Conservation (phyloP, 2,113 vertebrate genomes). For the Saccopteryx leptura region DNA sequence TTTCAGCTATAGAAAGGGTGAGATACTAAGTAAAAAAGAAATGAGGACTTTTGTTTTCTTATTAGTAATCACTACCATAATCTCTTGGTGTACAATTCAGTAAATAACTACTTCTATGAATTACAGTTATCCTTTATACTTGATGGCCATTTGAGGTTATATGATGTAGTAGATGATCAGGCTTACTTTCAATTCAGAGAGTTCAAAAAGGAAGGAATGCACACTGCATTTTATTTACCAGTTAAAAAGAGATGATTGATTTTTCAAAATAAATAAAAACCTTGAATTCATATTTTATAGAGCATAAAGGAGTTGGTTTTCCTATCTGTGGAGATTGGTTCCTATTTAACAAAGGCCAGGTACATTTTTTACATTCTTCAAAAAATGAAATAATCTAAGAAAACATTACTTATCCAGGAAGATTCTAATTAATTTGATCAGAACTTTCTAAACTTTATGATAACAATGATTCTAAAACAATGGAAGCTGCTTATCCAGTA, state of each 20-base stretch:
- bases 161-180: background rate
- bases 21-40: background rate
- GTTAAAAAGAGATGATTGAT: background rate
- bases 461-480: conserved; percentile 23
- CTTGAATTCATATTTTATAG: background rate
- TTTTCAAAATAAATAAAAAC: conserved; percentile 31
- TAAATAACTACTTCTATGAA: background rate
- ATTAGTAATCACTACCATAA: background rate
- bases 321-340: background rate
- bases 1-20: background rate
- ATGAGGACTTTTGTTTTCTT: background rate
- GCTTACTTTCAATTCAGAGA: background rate
- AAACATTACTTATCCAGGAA: background rate
- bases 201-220: background rate
- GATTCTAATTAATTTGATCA: background rate
- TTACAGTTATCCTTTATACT: background rate
- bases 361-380: background rate
- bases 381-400: background rate
- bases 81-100: background rate
- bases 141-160: conserved; percentile 10
- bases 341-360: background rate
- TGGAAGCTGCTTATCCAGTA: background rate
- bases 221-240: background rate
- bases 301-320: background rate
- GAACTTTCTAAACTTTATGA: background rate